Evolutionary conservation across 2,113 vertebrate genomes (phyloP), one percentile per base, ranked within the genome.

Genomic region (Apistogramma diplotaenia): DNA sequence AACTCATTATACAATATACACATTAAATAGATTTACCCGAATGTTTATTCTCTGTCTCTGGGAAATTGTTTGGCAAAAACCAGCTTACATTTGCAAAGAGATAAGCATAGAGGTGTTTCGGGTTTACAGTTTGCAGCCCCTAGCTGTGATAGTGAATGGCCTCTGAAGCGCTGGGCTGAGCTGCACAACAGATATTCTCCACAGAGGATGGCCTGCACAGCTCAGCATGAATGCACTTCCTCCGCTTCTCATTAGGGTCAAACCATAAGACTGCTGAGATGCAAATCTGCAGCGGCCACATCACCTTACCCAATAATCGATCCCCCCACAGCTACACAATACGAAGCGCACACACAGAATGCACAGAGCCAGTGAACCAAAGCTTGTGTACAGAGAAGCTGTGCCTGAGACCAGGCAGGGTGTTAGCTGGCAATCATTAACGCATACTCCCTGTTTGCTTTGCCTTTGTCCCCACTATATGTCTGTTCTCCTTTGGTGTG

Each of bases 341-440:
- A 62, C 76, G 70, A n/a, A 19, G 58, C 3, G 55, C 10, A 73
- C 73, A 70, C 73, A 72, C 11, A 70, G 33, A 79, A 77, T 16
- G 19, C 78, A 53, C 74, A 79, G 29, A 81, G 79, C 33, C 78
- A 73, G 72, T 79, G 74, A 89, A 82, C 49, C 78, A 49, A 56
- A 60, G 76, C 87, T 82, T 73, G 77, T 84, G 74, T 67, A 84
- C 83, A 85, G 77, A 79, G 75, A 87, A 74, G 85, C 84, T 87
- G 87, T 82, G 89, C 78, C 25, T 49, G 87, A 43, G 78, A 87
- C 83, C 82, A 82, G 82, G 79, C 89, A 55, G 88, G 76, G 84
- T 85, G 77, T 79, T 67, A 57, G 87, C 46, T 80, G 91, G 55
- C 90, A 92, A 93, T 94, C 92, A 94, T 94, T 93, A 93, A 91